phyloP scores from a whole-genome alignment of 2,113 vertebrate genomes.

The Neogale vison region DNA sequence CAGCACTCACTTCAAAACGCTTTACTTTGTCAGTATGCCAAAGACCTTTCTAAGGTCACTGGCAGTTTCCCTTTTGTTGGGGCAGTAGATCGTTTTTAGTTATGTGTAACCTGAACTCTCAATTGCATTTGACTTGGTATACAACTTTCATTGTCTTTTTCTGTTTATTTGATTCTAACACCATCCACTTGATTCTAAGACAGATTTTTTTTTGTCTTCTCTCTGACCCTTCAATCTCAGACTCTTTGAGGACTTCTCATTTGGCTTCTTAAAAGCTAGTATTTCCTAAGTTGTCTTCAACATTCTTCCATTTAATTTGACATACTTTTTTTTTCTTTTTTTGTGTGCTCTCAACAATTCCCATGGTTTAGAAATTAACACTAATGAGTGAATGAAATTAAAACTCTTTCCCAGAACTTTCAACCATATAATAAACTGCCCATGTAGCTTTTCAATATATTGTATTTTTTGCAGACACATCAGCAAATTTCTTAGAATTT shows the following conservation, averaged over 20 bases:
- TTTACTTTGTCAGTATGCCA: not conserved
- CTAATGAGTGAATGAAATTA: not conserved
- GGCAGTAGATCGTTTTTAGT: not conserved
- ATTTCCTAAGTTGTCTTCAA: not conserved
- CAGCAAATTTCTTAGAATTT: not conserved
- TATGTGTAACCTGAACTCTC: not conserved
- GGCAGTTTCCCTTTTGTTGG: not conserved
- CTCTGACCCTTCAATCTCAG: not conserved
- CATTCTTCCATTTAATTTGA: not conserved
- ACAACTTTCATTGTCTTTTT: not conserved
- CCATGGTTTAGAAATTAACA: not conserved
- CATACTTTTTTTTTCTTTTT: not conserved
- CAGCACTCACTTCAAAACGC: not conserved
- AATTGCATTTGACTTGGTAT: not conserved
- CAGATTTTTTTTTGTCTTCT: not conserved
- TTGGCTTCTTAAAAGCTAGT: not conserved
- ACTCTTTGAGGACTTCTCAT: not conserved
- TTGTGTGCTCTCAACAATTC: not conserved
- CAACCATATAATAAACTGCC: not conserved
- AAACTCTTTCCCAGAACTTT: not conserved
- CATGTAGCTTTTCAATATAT: not conserved
- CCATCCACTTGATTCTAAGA: not conserved
- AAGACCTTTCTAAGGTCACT: not conserved
- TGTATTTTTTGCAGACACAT: not conserved
- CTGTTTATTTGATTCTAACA: not conserved